Evolutionary conservation across 2,888 invertebrate genomes (phyloP).

Genomic region (Tachina grossa): DNA sequence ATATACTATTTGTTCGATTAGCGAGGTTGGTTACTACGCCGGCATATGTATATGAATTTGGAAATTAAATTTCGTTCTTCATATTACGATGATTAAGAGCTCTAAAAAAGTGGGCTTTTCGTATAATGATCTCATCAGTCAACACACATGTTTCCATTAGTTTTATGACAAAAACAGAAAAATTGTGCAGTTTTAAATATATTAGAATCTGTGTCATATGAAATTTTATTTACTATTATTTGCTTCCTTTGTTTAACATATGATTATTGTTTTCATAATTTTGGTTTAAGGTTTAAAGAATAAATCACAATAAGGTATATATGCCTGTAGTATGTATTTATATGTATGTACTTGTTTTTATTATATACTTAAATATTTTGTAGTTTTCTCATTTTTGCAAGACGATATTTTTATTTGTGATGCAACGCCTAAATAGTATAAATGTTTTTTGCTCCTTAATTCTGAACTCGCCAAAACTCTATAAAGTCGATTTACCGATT

Average conservation of each 20-base stretch:
- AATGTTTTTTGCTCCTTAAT: conserved; percentile 2
- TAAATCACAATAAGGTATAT: conserved; percentile 8
- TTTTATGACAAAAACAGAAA: background rate
- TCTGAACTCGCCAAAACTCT: too few relatives aligned
- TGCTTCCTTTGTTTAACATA: background rate
- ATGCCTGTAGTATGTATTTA: background rate
- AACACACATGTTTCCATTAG: too few relatives aligned
- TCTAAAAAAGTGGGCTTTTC: background rate
- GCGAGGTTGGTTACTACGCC: background rate
- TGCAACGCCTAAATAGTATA: conserved; percentile 52
- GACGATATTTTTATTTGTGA: conserved; percentile 12
- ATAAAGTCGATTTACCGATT: too few relatives aligned
- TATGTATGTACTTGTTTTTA: background rate
- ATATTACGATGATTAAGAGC: background rate
- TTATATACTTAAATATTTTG: background rate
- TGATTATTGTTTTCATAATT: conserved; percentile 13
- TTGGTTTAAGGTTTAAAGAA: conserved; percentile 33
- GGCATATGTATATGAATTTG: conserved; percentile 8
- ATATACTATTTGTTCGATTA: conserved; percentile 17
- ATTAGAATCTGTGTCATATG: conserved; percentile 1
- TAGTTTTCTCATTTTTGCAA: conserved; percentile 21
- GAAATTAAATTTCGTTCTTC: conserved; percentile 5
- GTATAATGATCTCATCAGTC: background rate
- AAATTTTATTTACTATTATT: background rate
- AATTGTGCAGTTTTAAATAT: background rate